Evolutionary conservation across 2,113 vertebrate species (phyloP), one percentile per base, ranked within the genome.

Genomic region (Brienomyrus brachyistius): DNA sequence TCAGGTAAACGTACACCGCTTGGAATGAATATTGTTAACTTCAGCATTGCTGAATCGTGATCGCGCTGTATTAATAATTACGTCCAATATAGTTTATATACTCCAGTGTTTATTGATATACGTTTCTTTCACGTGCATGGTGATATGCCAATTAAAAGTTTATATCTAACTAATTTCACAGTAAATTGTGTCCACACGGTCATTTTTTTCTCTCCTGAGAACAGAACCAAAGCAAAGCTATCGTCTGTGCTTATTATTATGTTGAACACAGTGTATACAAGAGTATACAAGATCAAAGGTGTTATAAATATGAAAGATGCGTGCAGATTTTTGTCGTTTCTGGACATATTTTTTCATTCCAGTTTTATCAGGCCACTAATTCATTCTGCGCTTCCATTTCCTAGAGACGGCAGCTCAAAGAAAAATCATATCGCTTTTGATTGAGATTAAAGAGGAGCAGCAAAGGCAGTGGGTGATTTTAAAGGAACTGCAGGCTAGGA

Each of bases 381-480:
- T 27, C 48, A 45, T 82, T 82, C 27, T 35, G 77, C 43, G n/a
- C 43, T 27, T 50, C 35, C 31, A 3, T 59, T 62, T 62, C 40
- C 56, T 70, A 88, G 93, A 94, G 90, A 91, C 90, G 1, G 92
- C 89, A 19, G 90, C 93, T 10, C 93, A 94, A 74, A 86, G 51
- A 84, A 93, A 89, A 91, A 94, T 94, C 66, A 91, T 94, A 27
- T 84, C 93, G 21, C 80, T 94, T 3, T 54, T 93, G 80, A 62
- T 93, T 74, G 93, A 94, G 88, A 94, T 94, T 54, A 94, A 92
- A 89, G 93, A 94, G 84, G 93, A 94, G 84, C 94, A 94, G 84
- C 93, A 92, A 88, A 92, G 92, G 89, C 93, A 94, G 80, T 93
- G 94, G 94, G 91, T 66, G 2, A 92, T 94, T 83, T 90, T 94